These are phyloP conservation scores for Hylaeus volcanicus DNA, from an alignment of 1,140 invertebrate genomes.

Conservation along the genomic window DNA sequence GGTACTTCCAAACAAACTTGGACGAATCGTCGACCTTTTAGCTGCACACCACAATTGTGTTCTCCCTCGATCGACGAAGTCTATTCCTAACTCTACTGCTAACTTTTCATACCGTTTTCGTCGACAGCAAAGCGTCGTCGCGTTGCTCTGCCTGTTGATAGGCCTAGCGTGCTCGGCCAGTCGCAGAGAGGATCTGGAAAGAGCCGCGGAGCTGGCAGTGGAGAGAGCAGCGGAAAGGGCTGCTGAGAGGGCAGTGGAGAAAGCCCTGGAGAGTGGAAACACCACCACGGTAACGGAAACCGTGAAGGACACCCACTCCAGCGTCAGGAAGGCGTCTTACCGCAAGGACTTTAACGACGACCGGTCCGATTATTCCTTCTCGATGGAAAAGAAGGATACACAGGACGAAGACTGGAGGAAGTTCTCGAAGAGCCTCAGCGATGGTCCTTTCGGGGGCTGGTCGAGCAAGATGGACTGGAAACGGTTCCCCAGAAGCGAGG, in stretches of 20 bases:
- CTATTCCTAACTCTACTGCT: not conserved
- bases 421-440: not conserved
- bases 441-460: not conserved
- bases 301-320: slow-evolving; percentile 71
- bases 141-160: slow-evolving; percentile 59
- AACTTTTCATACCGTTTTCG: not conserved
- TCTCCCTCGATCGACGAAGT: not conserved
- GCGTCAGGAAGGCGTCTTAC: slow-evolving; percentile 62
- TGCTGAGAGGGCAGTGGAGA: slow-evolving; percentile 77
- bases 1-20: no score
- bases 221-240: slow-evolving; percentile 76
- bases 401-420: slow-evolving; percentile 7
- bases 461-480: slow-evolving; percentile 11
- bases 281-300: slow-evolving; percentile 73
- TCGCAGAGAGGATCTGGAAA: slow-evolving; percentile 72
- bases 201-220: slow-evolving; percentile 76
- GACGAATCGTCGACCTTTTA: no score
- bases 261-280: slow-evolving; percentile 73
- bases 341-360: slow-evolving; percentile 12
- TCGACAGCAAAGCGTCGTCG: slow-evolving; percentile 31
- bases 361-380: not conserved
- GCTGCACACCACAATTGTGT: no score
- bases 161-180: slow-evolving; percentile 55
- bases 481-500: slow-evolving; percentile 34
- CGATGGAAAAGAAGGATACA: not conserved